phyloP scores from a whole-genome alignment of 1,140 invertebrate genomes.

The Caenorhabditis remanei region DNA sequence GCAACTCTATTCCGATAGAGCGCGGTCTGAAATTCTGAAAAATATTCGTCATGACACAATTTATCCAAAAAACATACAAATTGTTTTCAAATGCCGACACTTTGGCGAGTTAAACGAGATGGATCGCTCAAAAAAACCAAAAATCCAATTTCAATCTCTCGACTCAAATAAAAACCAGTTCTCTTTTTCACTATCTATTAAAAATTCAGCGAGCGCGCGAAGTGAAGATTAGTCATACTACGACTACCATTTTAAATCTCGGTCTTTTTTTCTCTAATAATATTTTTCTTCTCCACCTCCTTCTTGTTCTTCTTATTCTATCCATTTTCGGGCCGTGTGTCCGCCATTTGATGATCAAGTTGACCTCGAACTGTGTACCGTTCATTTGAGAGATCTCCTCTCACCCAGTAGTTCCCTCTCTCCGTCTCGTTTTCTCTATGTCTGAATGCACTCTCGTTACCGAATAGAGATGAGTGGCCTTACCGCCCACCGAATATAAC shows the following conservation, averaged over 20 bases:
- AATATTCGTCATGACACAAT: no score
- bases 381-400: constrained; percentile 28
- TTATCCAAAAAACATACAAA: no score
- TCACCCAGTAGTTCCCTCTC: background rate
- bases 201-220: constrained; percentile 41
- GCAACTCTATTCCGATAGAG: no score
- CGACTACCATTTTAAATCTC: constrained; percentile 29
- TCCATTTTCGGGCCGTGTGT: background rate
- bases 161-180: constrained; percentile 16
- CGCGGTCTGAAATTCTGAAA: no score
- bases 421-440: background rate
- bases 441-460: constrained; percentile 50
- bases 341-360: constrained; percentile 44
- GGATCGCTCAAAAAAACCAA: background rate
- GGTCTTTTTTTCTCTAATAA: background rate
- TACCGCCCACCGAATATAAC: background rate
- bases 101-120: background rate
- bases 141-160: constrained; percentile 33
- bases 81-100: no score
- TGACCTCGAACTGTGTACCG: constrained; percentile 54
- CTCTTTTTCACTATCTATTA: constrained; percentile 30
- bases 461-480: constrained; percentile 24
- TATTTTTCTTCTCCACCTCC: background rate
- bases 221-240: constrained; percentile 45
- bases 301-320: background rate